Percentiles rank a stretch among this genome's conserved stretches.
Conservation (phyloP, 2,888 invertebrate genomes). For the Stramonita haemastoma region DNA sequence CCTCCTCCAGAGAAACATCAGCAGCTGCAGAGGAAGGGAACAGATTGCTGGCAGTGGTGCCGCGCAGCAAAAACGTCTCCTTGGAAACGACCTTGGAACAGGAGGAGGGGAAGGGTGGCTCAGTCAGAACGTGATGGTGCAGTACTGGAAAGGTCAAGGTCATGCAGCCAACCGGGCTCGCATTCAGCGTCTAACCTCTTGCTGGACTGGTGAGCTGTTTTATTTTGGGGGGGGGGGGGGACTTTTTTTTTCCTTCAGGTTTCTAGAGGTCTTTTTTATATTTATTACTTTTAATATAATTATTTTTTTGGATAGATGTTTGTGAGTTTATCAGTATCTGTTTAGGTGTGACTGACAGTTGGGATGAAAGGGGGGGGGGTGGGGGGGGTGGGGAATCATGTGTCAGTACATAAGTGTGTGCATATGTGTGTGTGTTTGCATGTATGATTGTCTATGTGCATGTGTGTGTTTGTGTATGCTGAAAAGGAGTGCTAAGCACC, state of each 20-base stretch:
- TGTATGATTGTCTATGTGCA: not conserved
- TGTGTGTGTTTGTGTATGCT: not conserved
- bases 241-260: not conserved
- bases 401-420: too few species aligned
- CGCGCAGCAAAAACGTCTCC: slow-evolving; percentile 40
- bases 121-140: slow-evolving; percentile 63
- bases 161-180: slow-evolving; percentile 40
- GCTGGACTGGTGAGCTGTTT: slow-evolving; percentile 52
- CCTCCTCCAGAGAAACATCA: not conserved
- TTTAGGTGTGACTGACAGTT: too few species aligned
- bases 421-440: not conserved
- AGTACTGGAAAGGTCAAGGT: slow-evolving; percentile 72
- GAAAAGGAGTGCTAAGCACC: too few species aligned
- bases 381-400: too few species aligned
- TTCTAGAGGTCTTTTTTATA: not conserved
- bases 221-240: not conserved
- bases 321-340: not conserved
- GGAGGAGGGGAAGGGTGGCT: slow-evolving; percentile 63
- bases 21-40: slow-evolving; percentile 2
- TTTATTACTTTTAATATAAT: too few species aligned
- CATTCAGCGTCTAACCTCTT: slow-evolving; percentile 51
- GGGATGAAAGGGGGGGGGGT: too few species aligned
- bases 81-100: slow-evolving; percentile 45
- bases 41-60: not conserved
- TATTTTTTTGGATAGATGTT: too few species aligned